These are phyloP conservation scores for Petrosia ficiformis DNA, from an alignment of 37 sponge, comb jelly and placozoan species.

Conservation along the genomic window DNA sequence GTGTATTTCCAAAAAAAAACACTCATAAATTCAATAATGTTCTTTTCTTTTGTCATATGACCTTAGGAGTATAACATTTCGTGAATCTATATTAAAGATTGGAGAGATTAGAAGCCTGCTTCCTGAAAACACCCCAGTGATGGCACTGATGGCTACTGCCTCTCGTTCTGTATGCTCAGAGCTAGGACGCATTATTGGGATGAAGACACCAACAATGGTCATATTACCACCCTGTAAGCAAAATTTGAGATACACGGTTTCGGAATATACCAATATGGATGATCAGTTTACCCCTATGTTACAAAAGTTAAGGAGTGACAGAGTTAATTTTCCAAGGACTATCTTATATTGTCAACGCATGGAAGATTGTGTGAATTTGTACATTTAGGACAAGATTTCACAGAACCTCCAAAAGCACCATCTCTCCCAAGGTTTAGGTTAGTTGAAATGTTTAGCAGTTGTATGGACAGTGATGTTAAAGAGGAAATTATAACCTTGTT, in stretches of 20 bases:
- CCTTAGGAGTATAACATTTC: slow-evolving; percentile 5
- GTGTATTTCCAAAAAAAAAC: too few species aligned
- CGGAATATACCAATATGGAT: too few species aligned
- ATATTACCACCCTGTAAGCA: too few species aligned
- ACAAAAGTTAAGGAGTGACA: neutral
- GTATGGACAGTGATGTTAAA: slow-evolving; percentile 12
- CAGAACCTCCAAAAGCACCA: slow-evolving; percentile 42
- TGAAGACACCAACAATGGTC: neutral
- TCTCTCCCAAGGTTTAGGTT: slow-evolving; percentile 7
- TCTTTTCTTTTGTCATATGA: neutral
- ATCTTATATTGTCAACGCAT: slow-evolving; percentile 19
- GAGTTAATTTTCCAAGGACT: slow-evolving; percentile 22
- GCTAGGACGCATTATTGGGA: neutral
- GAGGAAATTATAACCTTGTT: slow-evolving; percentile 32
- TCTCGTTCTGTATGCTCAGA: neutral
- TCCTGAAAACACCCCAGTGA: neutral
- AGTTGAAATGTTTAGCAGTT: slow-evolving; percentile 39
- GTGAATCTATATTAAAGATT: neutral
- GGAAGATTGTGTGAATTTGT: slow-evolving; percentile 16
- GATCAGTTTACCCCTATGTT: too few species aligned
- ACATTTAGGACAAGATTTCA: slow-evolving; percentile 28
- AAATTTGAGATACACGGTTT: neutral
- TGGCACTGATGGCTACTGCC: slow-evolving; percentile 11
- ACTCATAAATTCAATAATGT: neutral
- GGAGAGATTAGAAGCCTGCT: neutral